Evolutionary conservation across 2,888 invertebrate species (phyloP), one percentile per base, ranked within the genome.

Genomic region (Drosophila conformis): DNA sequence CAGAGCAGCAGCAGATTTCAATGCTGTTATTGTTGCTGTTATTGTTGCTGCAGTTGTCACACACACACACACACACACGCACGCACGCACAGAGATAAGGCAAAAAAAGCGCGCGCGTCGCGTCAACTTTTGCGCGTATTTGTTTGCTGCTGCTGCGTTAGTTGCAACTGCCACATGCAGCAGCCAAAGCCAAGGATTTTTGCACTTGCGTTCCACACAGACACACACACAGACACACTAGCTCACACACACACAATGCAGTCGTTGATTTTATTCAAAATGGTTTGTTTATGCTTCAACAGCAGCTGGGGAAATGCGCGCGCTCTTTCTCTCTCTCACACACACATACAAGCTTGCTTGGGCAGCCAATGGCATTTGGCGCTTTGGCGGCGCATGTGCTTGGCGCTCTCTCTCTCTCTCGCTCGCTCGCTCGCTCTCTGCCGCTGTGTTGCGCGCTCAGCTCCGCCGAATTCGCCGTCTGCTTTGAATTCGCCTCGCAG

Each of bases 191-290:
- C 69, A 58, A 53, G 68, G 59, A 69, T 61, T 67, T 63, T 67
- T 65, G 54, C 82, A 85, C 90, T 88, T 87, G 71, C 60, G 83
- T 73, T 86, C 85, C 85, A 86, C 90, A 89, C 49, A 56, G 67
- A 48, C 27, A 62, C 25, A 35, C 48, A 51, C 4, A 38, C 2
- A 57, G 33, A 40, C 35, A 18, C 35, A 27, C 35, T 36, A 11
- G 5, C 33, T 35, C 36, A 36, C 11, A 15, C 35, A 11, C 10
- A 54, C 13, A 27, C 54, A 29, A 53, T 69, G 73, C 62, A 74
- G 61, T 61, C 69, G 82, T 80, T 85, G 85, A 87, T 87, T 88
- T 88, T 90, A 88, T 88, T 90, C 90, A 88, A 88, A 88, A 88
- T 88, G 88, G 88, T 88, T 88, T 90, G 88, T 89, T 88, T 89